Base-by-base conservation (phyloP, 2,888 invertebrate genomes). In the Plusia festucae region DNA sequence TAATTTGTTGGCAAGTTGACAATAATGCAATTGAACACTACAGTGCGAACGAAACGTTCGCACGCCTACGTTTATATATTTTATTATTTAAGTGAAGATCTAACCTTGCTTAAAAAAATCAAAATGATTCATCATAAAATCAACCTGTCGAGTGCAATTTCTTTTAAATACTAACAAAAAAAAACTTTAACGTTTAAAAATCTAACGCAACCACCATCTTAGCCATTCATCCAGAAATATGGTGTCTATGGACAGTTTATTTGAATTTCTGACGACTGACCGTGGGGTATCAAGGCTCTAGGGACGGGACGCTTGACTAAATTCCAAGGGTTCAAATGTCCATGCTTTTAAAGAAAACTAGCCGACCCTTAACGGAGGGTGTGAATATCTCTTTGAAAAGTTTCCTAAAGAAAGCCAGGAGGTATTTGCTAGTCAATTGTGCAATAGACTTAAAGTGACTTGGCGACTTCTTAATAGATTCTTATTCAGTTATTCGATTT, bases 231-330 rank as follows among this genome's bases (percentile, higher is more conserved):
- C 65, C 72, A 77, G 68, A 78, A 67, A 79, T 70, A 73, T 80
- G n/a, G 77, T 76, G 77, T 76, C 74, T 85, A 78, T 80, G 76
- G 82, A 83, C 85, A 79, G 90, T 91, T 89, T 89, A 92, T 91
- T 88, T 85, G 89, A 88, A 91, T 90, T 86, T 85, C 82, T 82
- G 80, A 70, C 79, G 82, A 91, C 89, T 92, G 92, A 91, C 93
- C 92, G 90, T 90, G 83, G 86, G 90, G 85, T 80, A 78, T 80
- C 63, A 51, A 81, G 85, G 73, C 93, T 89, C 93, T 57, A 58
- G 93, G 93, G 94, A 92, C 73, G 58, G 73, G 81, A 90, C 90
- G 94, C 87, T 91, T 92, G 93, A 94, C 93, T 94, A 90, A 91
- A 91, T 88, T 91, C 88, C 89, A 87, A 85, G 89, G 91, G 92